A percentile compares a stretch with the other conserved stretches of the same genome.
These are phyloP conservation scores for Sebastes hubbsi DNA, from an alignment of 2,797 vertebrate species.

Conservation along the genomic window DNA sequence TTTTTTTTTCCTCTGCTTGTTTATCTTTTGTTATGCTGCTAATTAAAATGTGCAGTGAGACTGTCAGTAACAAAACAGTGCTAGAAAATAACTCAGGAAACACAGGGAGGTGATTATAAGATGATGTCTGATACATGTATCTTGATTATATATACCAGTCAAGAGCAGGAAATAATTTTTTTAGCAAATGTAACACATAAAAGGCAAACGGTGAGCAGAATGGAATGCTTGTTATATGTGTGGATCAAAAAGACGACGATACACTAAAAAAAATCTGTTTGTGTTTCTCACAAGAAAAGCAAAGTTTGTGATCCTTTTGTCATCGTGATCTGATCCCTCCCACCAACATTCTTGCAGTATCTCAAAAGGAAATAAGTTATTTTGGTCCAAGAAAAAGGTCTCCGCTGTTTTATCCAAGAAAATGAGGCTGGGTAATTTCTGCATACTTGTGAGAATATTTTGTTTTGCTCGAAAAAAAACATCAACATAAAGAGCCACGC, in stretches of 20 bases:
- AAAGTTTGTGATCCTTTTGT: slow-evolving; percentile 73
- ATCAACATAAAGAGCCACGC: slow-evolving; percentile 53
- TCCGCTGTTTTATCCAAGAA: slow-evolving; percentile 54
- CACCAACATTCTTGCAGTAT: slow-evolving; percentile 62
- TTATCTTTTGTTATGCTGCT: slow-evolving; percentile 19
- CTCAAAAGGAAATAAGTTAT: slow-evolving; percentile 75
- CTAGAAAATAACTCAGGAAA: slow-evolving; percentile 60
- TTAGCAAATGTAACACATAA: slow-evolving; percentile 40
- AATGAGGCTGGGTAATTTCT: slow-evolving; percentile 69
- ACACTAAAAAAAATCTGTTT: slow-evolving; percentile 56
- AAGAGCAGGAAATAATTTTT: slow-evolving; percentile 48
- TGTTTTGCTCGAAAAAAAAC: slow-evolving; percentile 39
- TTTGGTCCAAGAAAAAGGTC: slow-evolving; percentile 72
- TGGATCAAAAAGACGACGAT: slow-evolving; percentile 59
- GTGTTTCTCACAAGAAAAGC: slow-evolving; percentile 59
- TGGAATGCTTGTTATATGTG: slow-evolving; percentile 62
- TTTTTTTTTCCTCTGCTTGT: slow-evolving; percentile 20
- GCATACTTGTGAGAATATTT: slow-evolving; percentile 59
- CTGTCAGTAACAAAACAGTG: slow-evolving; percentile 54
- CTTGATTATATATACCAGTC: slow-evolving; percentile 60
- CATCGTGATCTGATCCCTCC: slow-evolving; percentile 55
- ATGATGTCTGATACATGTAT: slow-evolving; percentile 58
- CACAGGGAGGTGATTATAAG: slow-evolving; percentile 65
- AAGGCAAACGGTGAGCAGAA: slow-evolving; percentile 60
- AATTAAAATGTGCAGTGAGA: slow-evolving; percentile 55